A percentile compares a stretch with the other conserved stretches of the same genome.
phyloP scores from a whole-genome alignment of 2,888 invertebrate species.

The Amphipyra berbera region DNA sequence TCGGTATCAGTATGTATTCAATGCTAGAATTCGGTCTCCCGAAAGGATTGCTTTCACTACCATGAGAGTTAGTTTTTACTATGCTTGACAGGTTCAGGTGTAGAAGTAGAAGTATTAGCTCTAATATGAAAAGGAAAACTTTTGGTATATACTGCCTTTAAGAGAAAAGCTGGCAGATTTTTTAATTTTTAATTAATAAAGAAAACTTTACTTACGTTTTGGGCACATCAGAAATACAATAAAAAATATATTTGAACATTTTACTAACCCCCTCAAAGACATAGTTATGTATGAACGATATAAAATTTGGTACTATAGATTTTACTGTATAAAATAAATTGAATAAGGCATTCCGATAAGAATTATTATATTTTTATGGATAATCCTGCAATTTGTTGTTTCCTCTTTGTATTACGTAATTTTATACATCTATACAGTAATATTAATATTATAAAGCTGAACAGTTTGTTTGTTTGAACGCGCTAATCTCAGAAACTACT shows the following conservation, averaged over 20 bases:
- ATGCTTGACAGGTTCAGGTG: too few relatives aligned
- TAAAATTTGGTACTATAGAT: conserved; percentile 8
- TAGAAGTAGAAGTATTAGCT: too few relatives aligned
- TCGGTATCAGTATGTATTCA: too few relatives aligned
- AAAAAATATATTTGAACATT: conserved; percentile 45
- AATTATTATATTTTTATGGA: conserved; percentile 16
- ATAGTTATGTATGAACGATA: conserved; percentile 40
- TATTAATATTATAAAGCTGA: too few relatives aligned
- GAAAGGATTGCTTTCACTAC: too few relatives aligned
- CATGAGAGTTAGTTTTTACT: too few relatives aligned
- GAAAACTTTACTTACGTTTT: conserved; percentile 47
- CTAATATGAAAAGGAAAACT: too few relatives aligned
- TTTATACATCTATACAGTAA: neutral
- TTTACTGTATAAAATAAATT: conserved; percentile 30
- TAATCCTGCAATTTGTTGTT: conserved; percentile 16
- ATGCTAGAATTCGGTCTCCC: too few relatives aligned
- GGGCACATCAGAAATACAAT: conserved; percentile 55
- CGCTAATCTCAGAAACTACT: too few relatives aligned
- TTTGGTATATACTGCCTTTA: too few relatives aligned
- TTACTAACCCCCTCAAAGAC: conserved; percentile 31
- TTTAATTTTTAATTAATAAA: neutral
- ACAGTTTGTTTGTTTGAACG: too few relatives aligned
- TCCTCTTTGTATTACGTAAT: conserved; percentile 6
- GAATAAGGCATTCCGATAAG: conserved; percentile 41
- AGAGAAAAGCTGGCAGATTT: too few relatives aligned